phyloP scores from a whole-genome alignment of 2,888 invertebrate genomes.

The Hyposoter didymator region DNA sequence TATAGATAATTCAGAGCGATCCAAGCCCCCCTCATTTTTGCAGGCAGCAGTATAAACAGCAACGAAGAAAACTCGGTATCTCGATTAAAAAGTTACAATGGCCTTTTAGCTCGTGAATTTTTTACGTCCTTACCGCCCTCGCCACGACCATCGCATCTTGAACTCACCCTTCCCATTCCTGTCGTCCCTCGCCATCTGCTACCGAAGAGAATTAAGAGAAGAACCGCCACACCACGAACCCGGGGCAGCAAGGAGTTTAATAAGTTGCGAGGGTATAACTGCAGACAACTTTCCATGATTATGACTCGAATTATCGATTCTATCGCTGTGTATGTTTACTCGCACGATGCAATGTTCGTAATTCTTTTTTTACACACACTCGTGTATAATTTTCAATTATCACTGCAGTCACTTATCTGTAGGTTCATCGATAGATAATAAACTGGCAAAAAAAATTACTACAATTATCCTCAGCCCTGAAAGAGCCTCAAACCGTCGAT shows the following conservation, averaged over 20 bases:
- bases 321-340: neutral
- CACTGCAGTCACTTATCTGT: neutral
- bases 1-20: neutral
- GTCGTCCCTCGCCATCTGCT: conserved; percentile 33
- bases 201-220: conserved; percentile 28
- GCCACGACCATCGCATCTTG: conserved; percentile 36
- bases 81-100: conserved; percentile 65
- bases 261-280: conserved; percentile 39
- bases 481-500: neutral
- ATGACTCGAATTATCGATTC: conserved; percentile 16
- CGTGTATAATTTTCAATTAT: neutral
- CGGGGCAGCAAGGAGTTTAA: conserved; percentile 12
- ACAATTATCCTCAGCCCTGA: neutral
- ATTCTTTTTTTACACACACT: neutral
- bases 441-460: neutral
- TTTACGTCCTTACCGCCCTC: conserved; percentile 48
- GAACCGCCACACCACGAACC: neutral
- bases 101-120: conserved; percentile 65
- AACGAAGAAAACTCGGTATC: conserved; percentile 45
- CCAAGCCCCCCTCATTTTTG: neutral
- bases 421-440: neutral
- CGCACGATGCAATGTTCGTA: neutral
- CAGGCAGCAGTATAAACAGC: conserved; percentile 6
- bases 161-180: neutral
- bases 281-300: conserved; percentile 1